Percentiles rank a stretch among this genome's conserved stretches.
phyloP scores from a whole-genome alignment of 2,113 vertebrate genomes.

The Ciconia stormi region DNA sequence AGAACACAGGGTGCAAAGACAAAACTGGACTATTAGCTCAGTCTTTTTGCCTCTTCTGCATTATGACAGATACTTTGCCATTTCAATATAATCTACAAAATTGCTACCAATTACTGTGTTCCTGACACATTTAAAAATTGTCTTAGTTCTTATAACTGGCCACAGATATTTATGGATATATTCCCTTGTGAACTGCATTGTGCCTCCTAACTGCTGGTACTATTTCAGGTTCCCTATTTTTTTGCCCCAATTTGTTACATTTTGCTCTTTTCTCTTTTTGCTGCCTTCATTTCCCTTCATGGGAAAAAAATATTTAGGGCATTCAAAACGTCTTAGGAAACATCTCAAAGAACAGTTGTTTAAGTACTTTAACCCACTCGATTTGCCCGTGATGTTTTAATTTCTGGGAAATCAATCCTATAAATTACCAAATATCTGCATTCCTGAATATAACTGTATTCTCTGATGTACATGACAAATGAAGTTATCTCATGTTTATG shows the following conservation, averaged over 20 bases:
- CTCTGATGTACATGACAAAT: not conserved
- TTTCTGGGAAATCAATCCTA: not conserved
- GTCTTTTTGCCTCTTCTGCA: not conserved
- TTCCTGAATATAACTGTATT: not conserved
- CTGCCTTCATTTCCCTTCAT: not conserved
- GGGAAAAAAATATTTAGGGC: not conserved
- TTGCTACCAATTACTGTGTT: not conserved
- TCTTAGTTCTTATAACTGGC: not conserved
- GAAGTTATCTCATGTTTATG: not conserved
- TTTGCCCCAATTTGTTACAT: not conserved
- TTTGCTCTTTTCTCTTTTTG: not conserved
- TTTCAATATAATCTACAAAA: not conserved
- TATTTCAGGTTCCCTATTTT: not conserved
- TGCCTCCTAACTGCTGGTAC: not conserved
- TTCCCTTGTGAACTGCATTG: not conserved
- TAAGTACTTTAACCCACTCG: not conserved
- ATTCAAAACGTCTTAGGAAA: not conserved
- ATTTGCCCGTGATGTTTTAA: not conserved
- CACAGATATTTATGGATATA: not conserved
- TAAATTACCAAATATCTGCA: not conserved
- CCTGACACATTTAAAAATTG: not conserved
- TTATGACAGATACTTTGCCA: not conserved
- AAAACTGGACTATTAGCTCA: not conserved
- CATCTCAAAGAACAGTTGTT: not conserved
- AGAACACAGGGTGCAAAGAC: not conserved